Conservation (phyloP, 2,888 invertebrate species). For the Tortrix viridana region DNA sequence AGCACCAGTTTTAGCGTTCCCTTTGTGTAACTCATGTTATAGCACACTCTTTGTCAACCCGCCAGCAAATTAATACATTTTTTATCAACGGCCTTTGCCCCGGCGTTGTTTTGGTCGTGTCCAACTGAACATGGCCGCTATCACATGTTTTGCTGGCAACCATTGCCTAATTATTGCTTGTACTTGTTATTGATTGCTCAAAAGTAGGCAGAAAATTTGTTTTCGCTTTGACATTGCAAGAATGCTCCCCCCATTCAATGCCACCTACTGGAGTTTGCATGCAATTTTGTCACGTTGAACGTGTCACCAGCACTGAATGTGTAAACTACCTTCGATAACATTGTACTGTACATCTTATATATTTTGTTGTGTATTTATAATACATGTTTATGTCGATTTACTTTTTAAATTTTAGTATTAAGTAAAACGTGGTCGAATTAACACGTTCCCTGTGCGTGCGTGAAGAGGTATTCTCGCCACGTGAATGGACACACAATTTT, state of each 20-base stretch:
- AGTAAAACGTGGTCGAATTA: too few species aligned
- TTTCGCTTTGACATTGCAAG: constrained; percentile 13
- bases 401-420: too few species aligned
- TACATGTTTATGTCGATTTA: too few species aligned
- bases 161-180: constrained; percentile 49
- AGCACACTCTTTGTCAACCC: constrained; percentile 42
- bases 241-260: neutral
- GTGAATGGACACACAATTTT: too few species aligned
- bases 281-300: neutral
- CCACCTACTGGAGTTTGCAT: neutral
- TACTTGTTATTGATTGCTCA: constrained; percentile 39
- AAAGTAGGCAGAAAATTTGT: constrained; percentile 1
- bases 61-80: constrained; percentile 69
- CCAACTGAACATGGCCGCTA: constrained; percentile 54
- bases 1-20: constrained; percentile 2
- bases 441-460: too few species aligned
- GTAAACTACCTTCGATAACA: too few species aligned
- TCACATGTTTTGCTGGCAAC: constrained; percentile 42
- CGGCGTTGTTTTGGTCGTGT: constrained; percentile 59
- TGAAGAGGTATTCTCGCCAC: too few species aligned
- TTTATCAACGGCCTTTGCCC: constrained; percentile 64
- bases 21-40: constrained; percentile 40
- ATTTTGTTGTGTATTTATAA: too few species aligned
- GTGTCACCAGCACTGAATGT: too few species aligned
- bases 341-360: too few species aligned